phyloP scores from a whole-genome alignment of 2,113 vertebrate species.

The Notarius quadriscutis region DNA sequence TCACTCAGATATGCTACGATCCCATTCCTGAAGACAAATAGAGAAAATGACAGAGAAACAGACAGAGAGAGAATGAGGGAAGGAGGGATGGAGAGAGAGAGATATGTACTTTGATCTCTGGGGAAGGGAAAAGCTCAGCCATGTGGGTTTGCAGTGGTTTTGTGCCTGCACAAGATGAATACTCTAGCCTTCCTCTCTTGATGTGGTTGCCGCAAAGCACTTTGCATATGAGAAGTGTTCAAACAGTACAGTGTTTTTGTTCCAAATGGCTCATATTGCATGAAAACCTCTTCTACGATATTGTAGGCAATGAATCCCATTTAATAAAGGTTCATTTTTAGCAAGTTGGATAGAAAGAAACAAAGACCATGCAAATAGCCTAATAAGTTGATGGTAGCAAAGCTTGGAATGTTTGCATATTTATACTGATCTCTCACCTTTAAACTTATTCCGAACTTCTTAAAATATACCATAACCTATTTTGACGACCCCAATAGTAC shows the following conservation, averaged over 20 bases:
- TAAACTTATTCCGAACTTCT: not conserved
- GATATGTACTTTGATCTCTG: slow-evolving; percentile 24
- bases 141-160: slow-evolving; percentile 28
- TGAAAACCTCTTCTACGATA: slow-evolving; percentile 15
- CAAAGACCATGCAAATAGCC: not conserved
- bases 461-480: not conserved
- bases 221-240: slow-evolving; percentile 7
- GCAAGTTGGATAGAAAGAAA: not conserved
- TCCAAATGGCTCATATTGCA: slow-evolving; percentile 27
- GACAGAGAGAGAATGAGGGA: not conserved
- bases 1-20: not conserved
- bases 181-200: slow-evolving; percentile 19
- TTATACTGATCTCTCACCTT: not conserved
- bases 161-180: not conserved
- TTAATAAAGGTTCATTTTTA: slow-evolving; percentile 29
- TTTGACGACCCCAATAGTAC: not conserved
- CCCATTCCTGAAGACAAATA: not conserved
- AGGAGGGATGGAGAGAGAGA: not conserved
- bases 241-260: slow-evolving; percentile 29
- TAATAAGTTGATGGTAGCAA: not conserved
- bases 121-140: not conserved
- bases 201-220: slow-evolving; percentile 26
- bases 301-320: slow-evolving; percentile 21
- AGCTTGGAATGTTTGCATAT: not conserved
- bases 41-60: not conserved